phyloP scores from a whole-genome alignment of 2,888 invertebrate species.

The Caenorhabditis zanzibari region DNA sequence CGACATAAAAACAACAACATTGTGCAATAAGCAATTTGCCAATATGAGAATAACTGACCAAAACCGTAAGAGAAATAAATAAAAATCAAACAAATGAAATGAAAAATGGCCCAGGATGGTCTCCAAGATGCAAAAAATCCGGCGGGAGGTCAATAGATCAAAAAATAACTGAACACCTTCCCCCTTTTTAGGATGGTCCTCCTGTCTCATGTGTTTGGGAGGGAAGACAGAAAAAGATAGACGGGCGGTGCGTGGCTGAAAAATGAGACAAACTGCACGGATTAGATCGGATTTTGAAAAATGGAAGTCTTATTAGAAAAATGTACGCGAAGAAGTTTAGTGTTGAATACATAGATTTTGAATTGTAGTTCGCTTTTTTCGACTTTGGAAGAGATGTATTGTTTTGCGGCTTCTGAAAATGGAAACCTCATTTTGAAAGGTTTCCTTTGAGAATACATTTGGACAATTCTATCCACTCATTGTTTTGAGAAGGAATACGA shows the following conservation, averaged over 20 bases:
- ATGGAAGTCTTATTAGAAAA: conserved; percentile 9
- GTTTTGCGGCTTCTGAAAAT: background rate
- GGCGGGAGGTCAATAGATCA: background rate
- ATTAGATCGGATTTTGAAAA: conserved; percentile 24
- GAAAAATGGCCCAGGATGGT: background rate
- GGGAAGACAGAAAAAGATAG: background rate
- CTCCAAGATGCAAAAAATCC: background rate
- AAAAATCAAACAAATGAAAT: background rate
- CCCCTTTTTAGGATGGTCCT: too few relatives aligned
- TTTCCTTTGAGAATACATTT: too few relatives aligned
- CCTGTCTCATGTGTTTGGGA: background rate
- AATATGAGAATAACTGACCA: background rate
- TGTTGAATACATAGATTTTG: background rate
- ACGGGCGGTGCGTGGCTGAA: background rate
- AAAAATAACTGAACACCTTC: background rate
- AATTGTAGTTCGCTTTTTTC: background rate
- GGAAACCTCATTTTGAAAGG: too few relatives aligned
- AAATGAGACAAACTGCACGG: conserved; percentile 1
- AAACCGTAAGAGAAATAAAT: background rate
- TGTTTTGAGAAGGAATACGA: too few relatives aligned
- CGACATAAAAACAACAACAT: background rate
- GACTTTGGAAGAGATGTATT: background rate
- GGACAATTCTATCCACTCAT: too few relatives aligned
- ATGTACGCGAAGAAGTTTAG: background rate
- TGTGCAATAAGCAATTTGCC: too few relatives aligned